phyloP scores from a whole-genome alignment of 2,113 vertebrate species.

The Labeo rohita region DNA sequence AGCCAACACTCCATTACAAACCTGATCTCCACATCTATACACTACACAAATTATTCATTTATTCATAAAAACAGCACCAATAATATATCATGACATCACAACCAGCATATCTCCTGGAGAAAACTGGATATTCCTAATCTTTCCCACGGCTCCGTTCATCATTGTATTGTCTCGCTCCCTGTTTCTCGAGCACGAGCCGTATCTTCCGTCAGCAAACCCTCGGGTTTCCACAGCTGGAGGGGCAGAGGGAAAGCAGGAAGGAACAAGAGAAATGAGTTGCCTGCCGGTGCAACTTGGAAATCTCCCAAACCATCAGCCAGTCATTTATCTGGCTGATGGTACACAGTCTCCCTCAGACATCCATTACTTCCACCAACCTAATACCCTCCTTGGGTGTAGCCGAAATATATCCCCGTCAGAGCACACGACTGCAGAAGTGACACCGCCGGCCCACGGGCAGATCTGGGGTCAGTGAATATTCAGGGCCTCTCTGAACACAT shows the following conservation, averaged over 20 bases:
- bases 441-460: not conserved
- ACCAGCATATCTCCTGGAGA: not conserved
- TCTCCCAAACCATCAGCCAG: conserved; percentile 49
- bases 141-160: not conserved
- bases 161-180: not conserved
- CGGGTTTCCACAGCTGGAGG: conserved; percentile 15
- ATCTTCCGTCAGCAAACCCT: conserved; percentile 35
- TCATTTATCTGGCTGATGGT: conserved; percentile 57
- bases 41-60: conserved; percentile 1
- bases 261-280: conserved; percentile 52
- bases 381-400: conserved; percentile 40
- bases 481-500: not conserved
- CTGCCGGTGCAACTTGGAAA: conserved; percentile 48
- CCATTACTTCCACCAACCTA: conserved; percentile 52
- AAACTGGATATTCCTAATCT: conserved; percentile 5
- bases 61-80: conserved; percentile 8
- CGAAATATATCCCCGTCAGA: conserved; percentile 41
- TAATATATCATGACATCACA: not conserved
- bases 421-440: conserved; percentile 22
- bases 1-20: not conserved
- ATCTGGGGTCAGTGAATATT: conserved; percentile 12
- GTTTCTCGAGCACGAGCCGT: conserved; percentile 38
- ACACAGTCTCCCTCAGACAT: conserved; percentile 48
- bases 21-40: not conserved
- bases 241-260: conserved; percentile 10